phyloP scores from a whole-genome alignment of 2,797 vertebrate genomes.

The Rousettus madagascariensis region DNA sequence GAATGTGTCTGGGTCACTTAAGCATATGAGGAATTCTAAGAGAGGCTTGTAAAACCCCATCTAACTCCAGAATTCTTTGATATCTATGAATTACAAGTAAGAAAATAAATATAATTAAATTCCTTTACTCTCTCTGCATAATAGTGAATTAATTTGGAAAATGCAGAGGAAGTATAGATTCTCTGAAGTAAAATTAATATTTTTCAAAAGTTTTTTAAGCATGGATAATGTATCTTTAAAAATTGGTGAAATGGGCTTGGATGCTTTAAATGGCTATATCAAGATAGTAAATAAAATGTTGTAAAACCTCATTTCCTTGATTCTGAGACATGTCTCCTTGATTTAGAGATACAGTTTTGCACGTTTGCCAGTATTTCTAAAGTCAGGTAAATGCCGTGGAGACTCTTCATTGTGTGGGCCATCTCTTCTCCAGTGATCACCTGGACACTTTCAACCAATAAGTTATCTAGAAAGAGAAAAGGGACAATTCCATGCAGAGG shows the following conservation, averaged over 20 bases:
- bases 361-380: neutral
- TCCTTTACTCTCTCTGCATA: neutral
- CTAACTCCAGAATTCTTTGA: neutral
- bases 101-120: neutral
- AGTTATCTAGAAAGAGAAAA: neutral
- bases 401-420: neutral
- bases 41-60: neutral
- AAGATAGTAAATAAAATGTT: neutral
- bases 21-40: neutral
- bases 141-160: neutral
- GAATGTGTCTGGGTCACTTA: neutral
- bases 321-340: neutral
- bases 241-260: neutral
- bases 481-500: neutral
- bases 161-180: neutral
- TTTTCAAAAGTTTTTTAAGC: neutral
- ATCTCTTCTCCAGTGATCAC: neutral
- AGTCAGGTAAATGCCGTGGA: neutral
- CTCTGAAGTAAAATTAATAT: constrained; percentile 1
- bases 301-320: neutral
- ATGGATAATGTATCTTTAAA: neutral
- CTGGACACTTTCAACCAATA: neutral
- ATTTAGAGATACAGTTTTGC: constrained; percentile 1
- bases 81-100: neutral
- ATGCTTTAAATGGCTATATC: neutral